phyloP scores from a whole-genome alignment of 2,113 vertebrate genomes.

The Tyrannus savana region DNA sequence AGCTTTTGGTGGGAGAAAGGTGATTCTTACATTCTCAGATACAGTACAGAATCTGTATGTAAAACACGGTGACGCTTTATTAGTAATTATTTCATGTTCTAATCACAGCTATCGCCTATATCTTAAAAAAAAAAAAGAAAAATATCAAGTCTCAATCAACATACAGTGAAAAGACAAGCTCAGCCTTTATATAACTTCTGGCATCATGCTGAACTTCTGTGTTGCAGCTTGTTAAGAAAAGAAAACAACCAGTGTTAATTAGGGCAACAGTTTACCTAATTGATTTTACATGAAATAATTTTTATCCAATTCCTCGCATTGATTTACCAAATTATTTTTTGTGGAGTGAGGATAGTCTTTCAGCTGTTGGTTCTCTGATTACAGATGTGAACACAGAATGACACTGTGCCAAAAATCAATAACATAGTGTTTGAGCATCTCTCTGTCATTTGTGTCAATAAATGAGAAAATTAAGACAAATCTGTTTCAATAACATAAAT shows the following conservation, averaged over 20 bases:
- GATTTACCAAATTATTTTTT: neutral
- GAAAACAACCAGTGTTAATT: neutral
- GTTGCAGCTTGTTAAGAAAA: neutral
- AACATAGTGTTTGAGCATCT: neutral
- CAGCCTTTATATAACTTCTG: neutral
- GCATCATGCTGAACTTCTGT: neutral
- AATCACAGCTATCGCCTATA: neutral
- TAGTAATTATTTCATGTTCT: neutral
- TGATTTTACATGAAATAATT: neutral
- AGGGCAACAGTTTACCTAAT: neutral
- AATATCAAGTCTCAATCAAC: neutral
- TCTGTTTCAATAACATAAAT: neutral
- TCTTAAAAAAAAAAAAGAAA: neutral
- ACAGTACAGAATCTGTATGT: fast-evolving
- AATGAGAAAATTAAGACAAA: neutral
- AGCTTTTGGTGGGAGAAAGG: neutral
- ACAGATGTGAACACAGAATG: neutral
- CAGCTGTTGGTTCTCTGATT: neutral
- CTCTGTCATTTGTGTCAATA: neutral
- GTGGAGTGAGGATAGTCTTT: neutral
- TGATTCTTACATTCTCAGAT: neutral
- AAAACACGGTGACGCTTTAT: neutral
- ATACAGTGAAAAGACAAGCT: neutral
- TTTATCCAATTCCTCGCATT: neutral
- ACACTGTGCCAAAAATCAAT: neutral